phyloP scores from a whole-genome alignment of 2,888 invertebrate genomes.

The Atrina japonica region DNA sequence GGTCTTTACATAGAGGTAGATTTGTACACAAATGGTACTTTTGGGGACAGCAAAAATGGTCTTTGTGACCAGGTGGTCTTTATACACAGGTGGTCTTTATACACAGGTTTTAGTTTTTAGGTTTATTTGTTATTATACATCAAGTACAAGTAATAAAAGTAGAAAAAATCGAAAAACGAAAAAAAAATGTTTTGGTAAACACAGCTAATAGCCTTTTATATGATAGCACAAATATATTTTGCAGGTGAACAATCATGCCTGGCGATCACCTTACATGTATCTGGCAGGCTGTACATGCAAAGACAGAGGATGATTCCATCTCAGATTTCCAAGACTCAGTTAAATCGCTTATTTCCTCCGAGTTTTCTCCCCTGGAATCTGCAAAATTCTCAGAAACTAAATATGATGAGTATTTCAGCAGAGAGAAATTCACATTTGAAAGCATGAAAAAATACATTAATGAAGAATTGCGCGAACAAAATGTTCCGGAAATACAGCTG shows the following conservation, averaged over 20 bases:
- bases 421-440: constrained; percentile 21
- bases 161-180: too few relatives aligned
- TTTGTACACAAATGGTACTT: too few relatives aligned
- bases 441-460: constrained; percentile 28
- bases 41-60: too few relatives aligned
- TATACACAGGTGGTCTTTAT: too few relatives aligned
- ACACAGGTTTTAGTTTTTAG: too few relatives aligned
- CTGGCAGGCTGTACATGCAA: constrained; percentile 45
- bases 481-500: constrained; percentile 6
- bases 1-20: too few relatives aligned
- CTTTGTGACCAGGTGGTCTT: too few relatives aligned
- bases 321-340: constrained; percentile 2
- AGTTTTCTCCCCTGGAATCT: neutral
- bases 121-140: too few relatives aligned
- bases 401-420: constrained; percentile 4
- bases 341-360: neutral
- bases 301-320: neutral
- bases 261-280: constrained; percentile 49
- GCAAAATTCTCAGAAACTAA: constrained; percentile 18
- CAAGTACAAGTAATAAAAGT: too few relatives aligned
- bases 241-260: constrained; percentile 24
- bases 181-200: too few relatives aligned
- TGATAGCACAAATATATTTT: too few relatives aligned
- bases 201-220: too few relatives aligned
- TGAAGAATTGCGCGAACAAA: constrained; percentile 12